Evolutionary conservation across 2,113 vertebrate species (phyloP).

Genomic region (Grantiella picta): DNA sequence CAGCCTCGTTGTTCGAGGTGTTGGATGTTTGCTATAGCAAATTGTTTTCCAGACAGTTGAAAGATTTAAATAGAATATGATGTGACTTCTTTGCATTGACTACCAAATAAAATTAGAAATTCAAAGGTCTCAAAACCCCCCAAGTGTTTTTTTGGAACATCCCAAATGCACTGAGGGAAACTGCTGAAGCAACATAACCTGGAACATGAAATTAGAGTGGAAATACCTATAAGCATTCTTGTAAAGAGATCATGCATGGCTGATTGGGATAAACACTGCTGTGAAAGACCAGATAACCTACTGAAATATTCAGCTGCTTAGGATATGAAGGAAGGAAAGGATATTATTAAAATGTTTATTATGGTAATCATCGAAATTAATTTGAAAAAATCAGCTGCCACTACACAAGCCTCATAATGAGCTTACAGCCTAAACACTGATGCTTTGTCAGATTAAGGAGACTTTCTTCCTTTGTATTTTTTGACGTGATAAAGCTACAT

Average conservation of each 20-base stretch:
- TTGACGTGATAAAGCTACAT: not conserved
- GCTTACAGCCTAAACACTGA: constrained; percentile 24
- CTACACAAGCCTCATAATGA: constrained; percentile 28
- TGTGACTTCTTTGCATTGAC: not conserved
- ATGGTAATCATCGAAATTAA: constrained; percentile 50
- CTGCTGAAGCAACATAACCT: not conserved
- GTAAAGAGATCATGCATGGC: not conserved
- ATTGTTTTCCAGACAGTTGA: not conserved
- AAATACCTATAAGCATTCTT: not conserved
- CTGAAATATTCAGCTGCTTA: constrained; percentile 8
- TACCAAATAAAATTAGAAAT: not conserved
- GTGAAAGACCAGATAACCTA: not conserved
- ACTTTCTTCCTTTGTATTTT: constrained; percentile 10
- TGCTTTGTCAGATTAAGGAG: constrained; percentile 19
- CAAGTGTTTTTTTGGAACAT: not conserved
- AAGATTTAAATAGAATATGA: not conserved
- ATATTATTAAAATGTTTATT: constrained; percentile 41
- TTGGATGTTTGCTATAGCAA: not conserved
- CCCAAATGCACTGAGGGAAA: not conserved
- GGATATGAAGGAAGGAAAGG: not conserved
- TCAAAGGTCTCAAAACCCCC: not conserved
- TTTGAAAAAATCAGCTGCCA: constrained; percentile 23
- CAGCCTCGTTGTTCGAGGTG: not conserved
- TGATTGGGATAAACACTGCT: not conserved
- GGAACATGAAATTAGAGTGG: not conserved